Base-by-base conservation (phyloP, 2,888 invertebrate species). In the Drosophila monieri region DNA sequence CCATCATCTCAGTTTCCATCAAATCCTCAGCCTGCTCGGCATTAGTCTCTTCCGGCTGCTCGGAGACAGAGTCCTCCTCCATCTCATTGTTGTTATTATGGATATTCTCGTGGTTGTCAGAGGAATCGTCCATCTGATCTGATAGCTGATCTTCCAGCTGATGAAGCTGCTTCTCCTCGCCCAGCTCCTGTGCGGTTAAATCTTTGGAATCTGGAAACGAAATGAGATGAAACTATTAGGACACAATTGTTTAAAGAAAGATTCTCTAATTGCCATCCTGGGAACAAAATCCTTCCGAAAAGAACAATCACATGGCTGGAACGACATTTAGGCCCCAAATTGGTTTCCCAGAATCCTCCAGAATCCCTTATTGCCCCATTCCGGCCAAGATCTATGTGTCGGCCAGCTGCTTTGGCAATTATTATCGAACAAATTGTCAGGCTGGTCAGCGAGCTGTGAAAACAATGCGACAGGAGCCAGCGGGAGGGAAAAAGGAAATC, bases 361-460 rank as follows among this genome's bases (percentile, higher is more conserved):
- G 68, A 57, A 53, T 62, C 37, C 56, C 41, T 27, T 30, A 15
- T 30, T 21, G 10, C 35, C 14, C 30, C 27, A 15, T 15, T 23
- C 41, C 25, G 8, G 54, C 46, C 54, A 65, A 69, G 66, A 70
- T 67, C 85, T 86, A 88, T 89, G 89, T 88, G 89, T 90, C 90
- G 90, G 89, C 88, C 85, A 61, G 89, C 86, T 88, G 90, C 89
- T 89, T 90, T 88, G 89, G 90, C 90, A 91, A 91, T 90, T 90
- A 90, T 89, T 91, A 90, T 89, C 88, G 88, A 90, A 90, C 91
- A 90, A 90, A 90, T 90, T 91, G 90, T 91, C 90, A 91, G 39
- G 39, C 88, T 74, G 77, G 53, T 66, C 76, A 72, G 68, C n/a
- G 78, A 85, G 85, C 84, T 84, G 87, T 84, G 81, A 86, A 83